Base-by-base conservation (phyloP, 2,888 invertebrate species). In the Xanthostigma xanthostigma region DNA sequence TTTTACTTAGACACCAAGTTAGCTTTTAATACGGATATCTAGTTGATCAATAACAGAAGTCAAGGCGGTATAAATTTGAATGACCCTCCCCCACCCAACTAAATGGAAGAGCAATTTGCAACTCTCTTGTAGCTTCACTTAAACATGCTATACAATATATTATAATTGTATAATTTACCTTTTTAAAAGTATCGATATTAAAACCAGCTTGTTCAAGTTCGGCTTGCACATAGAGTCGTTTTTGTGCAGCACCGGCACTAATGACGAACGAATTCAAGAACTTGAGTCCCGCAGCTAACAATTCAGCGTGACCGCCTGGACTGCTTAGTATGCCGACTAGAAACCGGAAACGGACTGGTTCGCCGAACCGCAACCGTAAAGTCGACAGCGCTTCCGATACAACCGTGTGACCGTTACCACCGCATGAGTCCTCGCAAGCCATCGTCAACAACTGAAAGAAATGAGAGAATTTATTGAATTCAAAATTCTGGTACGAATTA, bases 331-430 rank as follows among this genome's bases (percentile, higher is more conserved):
- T 91, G 2, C 92, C 92, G 8, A 91, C 84, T 0, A 94, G 74
- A 62, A 94, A 84, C 51, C 93, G 77, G 68, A 94, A 94, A 61
- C 93, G 78, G 8, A 93, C 92, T 0, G 93, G 92, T 63, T 95
- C 94, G 4, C 91, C 92, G 62, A 88, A 89, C 50, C 91, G 76
- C 8, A 94, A 71, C 37, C 93, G 75, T 46, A 94, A 72, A 0
- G 92, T 90, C 0, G 92, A 89, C 54, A 94, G 76, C 0, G 94
- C 91, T 65, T 94, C 94, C 1, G 92, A 86, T 12, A 94, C 88
- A 53, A 87, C 81, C 38, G 80, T 77, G 68, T 92, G 90, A 1
- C 92, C 93, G 48, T 73, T 75, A 0, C 76, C 78, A 27, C 27
- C 27, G 6, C 27, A 27, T 9, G 79, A 75, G 11, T 79, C 73